Evolutionary conservation across 2,797 vertebrate genomes (phyloP).

Genomic region (Tachyglossus aculeatus): DNA sequence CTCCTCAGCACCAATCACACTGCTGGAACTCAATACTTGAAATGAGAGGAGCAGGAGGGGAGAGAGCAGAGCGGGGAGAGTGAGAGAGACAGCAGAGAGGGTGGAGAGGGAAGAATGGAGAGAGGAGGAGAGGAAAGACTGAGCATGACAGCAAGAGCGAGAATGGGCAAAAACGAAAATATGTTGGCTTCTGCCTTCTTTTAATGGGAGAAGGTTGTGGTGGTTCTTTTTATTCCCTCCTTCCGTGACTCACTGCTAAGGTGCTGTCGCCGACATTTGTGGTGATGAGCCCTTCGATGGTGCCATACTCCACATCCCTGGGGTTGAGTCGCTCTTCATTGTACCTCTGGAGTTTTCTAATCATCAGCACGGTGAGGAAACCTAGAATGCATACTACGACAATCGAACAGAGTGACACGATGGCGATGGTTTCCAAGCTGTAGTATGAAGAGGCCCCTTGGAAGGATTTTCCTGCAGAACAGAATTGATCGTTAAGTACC

Average conservation of each 20-base stretch:
- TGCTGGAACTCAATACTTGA: no score
- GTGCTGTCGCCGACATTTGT: slow-evolving; percentile 98
- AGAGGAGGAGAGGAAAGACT: no score
- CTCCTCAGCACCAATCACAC: no score
- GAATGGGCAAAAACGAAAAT: no score
- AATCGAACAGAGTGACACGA: slow-evolving; percentile 86
- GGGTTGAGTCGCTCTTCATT: slow-evolving; percentile 92
- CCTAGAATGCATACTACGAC: slow-evolving; percentile 86
- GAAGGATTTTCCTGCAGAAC: slow-evolving; percentile 70
- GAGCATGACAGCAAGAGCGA: no score
- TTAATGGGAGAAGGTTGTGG: background rate
- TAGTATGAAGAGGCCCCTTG: slow-evolving; percentile 79
- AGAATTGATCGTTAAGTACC: no score
- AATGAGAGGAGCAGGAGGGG: no score
- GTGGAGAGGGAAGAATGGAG: no score
- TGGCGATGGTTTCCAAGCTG: slow-evolving; percentile 84
- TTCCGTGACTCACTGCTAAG: slow-evolving; percentile 86
- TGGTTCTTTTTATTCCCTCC: background rate
- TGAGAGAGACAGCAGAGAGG: no score
- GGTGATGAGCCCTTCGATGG: slow-evolving; percentile 95
- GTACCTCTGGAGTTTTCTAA: slow-evolving; percentile 87
- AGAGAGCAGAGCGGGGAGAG: no score
- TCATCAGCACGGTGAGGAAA: slow-evolving; percentile 82
- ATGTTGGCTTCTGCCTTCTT: background rate
- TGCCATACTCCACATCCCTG: slow-evolving; percentile 93